phyloP scores from a whole-genome alignment of 2,113 vertebrate genomes.

The Tichodroma muraria region DNA sequence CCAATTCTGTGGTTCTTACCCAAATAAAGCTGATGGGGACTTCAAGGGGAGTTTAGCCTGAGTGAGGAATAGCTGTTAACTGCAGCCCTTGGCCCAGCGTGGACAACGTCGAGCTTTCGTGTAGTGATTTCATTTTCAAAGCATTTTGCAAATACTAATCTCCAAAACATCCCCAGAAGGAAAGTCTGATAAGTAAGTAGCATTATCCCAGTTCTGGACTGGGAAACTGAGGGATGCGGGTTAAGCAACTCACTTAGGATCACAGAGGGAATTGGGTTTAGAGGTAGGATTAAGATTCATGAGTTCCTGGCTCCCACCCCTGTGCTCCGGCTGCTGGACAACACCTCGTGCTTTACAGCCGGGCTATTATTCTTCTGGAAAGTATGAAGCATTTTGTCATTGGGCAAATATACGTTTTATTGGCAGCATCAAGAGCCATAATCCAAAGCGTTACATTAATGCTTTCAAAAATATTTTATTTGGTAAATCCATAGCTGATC shows the following conservation, averaged over 20 bases:
- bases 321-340: background rate
- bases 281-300: slow-evolving; percentile 46
- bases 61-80: background rate
- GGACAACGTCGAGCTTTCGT: background rate
- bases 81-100: background rate
- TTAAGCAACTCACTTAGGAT: slow-evolving; percentile 22
- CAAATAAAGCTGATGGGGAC: background rate
- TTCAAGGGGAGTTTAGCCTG: slow-evolving; percentile 5
- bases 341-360: slow-evolving; percentile 9
- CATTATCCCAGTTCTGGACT: slow-evolving; percentile 28
- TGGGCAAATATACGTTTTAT: slow-evolving; percentile 43
- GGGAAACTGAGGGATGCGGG: slow-evolving; percentile 29
- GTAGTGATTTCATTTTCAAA: slow-evolving; percentile 58
- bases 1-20: background rate
- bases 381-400: slow-evolving; percentile 52
- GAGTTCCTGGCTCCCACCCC: slow-evolving; percentile 41
- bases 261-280: slow-evolving; percentile 42
- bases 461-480: slow-evolving; percentile 63
- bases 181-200: slow-evolving; percentile 56
- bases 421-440: background rate
- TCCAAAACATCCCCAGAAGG: slow-evolving; percentile 48
- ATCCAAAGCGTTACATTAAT: slow-evolving; percentile 40
- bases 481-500: slow-evolving; percentile 60
- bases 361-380: slow-evolving; percentile 55
- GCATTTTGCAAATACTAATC: slow-evolving; percentile 45